Conservation (phyloP, 2,888 invertebrate genomes). For the Callosobruchus maculatus region DNA sequence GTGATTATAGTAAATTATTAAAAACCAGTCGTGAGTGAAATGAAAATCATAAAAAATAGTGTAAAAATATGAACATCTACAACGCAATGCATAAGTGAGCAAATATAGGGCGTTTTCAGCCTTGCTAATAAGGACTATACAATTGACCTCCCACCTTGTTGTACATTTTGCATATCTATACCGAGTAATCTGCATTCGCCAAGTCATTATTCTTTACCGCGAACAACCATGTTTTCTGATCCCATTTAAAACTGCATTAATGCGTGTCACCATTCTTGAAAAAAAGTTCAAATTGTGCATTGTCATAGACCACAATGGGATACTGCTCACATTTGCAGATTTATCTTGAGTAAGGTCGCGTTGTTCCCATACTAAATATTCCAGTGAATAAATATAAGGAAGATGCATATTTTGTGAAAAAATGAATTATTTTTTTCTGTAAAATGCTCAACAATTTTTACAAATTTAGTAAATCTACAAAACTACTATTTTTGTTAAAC, state of each 20-base stretch:
- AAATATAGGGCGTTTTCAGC: neutral
- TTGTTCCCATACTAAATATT: no score
- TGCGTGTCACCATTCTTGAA: neutral
- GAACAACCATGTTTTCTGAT: neutral
- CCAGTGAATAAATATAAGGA: no score
- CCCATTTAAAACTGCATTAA: neutral
- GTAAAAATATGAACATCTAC: no score
- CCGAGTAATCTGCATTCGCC: neutral
- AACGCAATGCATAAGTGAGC: neutral
- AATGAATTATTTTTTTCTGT: no score
- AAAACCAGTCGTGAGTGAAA: no score
- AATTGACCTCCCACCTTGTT: neutral
- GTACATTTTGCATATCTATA: neutral
- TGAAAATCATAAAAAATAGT: no score
- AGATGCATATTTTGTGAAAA: no score
- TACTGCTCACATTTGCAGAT: neutral
- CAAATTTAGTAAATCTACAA: no score
- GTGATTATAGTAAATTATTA: no score
- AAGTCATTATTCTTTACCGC: neutral
- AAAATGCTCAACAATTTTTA: no score
- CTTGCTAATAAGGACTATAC: neutral
- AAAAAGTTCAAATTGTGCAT: neutral
- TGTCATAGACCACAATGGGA: neutral
- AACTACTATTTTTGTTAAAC: no score
- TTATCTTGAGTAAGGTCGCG: no score